phyloP scores from a whole-genome alignment of 2,888 invertebrate species.

The Archips xylosteana region DNA sequence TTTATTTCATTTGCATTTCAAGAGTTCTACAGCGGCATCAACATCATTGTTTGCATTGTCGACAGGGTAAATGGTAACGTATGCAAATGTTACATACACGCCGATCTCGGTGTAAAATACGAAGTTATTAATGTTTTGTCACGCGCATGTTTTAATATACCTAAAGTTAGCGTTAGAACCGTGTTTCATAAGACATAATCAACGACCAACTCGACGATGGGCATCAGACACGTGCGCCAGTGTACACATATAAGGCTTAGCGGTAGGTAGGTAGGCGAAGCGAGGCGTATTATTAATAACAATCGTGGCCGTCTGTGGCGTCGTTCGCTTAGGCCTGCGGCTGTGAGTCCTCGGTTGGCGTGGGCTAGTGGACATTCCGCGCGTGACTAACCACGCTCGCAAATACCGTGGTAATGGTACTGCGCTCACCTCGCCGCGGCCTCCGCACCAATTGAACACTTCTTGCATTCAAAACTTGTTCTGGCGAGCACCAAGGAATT shows the following conservation, averaged over 20 bases:
- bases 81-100: not conserved
- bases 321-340: conserved; percentile 30
- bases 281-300: conserved; percentile 34
- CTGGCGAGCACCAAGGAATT: conserved; percentile 49
- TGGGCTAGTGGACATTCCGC: conserved; percentile 72
- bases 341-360: conserved; percentile 57
- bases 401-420: conserved; percentile 60
- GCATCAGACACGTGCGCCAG: conserved; percentile 31
- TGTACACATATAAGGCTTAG: conserved; percentile 35
- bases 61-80: conserved; percentile 20
- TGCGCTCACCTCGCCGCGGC: conserved; percentile 77
- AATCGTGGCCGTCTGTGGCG: conserved; percentile 32
- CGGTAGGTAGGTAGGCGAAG: conserved; percentile 15
- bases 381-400: conserved; percentile 75
- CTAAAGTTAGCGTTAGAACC: conserved; percentile 1
- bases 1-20: conserved; percentile 10
- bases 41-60: conserved; percentile 43
- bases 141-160: conserved; percentile 12
- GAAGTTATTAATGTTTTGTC: not conserved
- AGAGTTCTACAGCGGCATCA: conserved; percentile 26
- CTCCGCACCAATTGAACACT: conserved; percentile 72
- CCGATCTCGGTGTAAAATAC: conserved; percentile 2
- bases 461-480: conserved; percentile 77
- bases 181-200: conserved; percentile 32
- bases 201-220: conserved; percentile 25